Evolutionary conservation across 64 coral and sea anemone genomes (phyloP).

Genomic region (Trachythela sp.): DNA sequence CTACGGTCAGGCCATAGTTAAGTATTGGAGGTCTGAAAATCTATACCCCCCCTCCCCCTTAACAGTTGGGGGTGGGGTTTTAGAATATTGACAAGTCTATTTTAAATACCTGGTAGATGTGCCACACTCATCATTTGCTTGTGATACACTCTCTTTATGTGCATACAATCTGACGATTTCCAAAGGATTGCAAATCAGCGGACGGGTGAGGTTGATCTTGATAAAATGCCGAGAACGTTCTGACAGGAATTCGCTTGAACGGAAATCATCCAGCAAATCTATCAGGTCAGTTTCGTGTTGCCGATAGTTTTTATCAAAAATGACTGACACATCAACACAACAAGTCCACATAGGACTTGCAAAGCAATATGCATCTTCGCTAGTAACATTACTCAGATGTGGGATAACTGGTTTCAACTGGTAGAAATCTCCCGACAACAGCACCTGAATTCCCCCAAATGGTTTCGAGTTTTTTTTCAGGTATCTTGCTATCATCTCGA

Average conservation of each 20-base stretch:
- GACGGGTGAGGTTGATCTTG: not conserved
- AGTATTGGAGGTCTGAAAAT: too few relatives aligned
- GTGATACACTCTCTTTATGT: not conserved
- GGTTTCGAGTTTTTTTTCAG: conserved; percentile 5
- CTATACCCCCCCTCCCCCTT: too few relatives aligned
- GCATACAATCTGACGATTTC: not conserved
- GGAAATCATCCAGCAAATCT: not conserved
- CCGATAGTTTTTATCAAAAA: not conserved
- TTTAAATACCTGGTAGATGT: not conserved
- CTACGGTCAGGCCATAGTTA: too few relatives aligned
- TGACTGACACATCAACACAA: conserved; percentile 22
- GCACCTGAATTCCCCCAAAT: conserved; percentile 17
- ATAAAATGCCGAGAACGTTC: not conserved
- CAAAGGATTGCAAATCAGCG: not conserved
- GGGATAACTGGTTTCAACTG: conserved; percentile 27
- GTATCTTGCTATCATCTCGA: conserved; percentile 15
- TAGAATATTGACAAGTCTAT: too few relatives aligned
- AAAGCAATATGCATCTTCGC: not conserved
- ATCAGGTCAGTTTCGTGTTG: not conserved
- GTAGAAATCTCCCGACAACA: conserved; percentile 33
- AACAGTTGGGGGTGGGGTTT: too few relatives aligned
- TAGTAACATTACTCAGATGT: not conserved
- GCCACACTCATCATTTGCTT: conserved; percentile 19
- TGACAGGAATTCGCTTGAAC: not conserved
- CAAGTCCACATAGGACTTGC: conserved; percentile 14